Conservation (phyloP, 2,113 vertebrate genomes). For the Oryzias melastigma region DNA sequence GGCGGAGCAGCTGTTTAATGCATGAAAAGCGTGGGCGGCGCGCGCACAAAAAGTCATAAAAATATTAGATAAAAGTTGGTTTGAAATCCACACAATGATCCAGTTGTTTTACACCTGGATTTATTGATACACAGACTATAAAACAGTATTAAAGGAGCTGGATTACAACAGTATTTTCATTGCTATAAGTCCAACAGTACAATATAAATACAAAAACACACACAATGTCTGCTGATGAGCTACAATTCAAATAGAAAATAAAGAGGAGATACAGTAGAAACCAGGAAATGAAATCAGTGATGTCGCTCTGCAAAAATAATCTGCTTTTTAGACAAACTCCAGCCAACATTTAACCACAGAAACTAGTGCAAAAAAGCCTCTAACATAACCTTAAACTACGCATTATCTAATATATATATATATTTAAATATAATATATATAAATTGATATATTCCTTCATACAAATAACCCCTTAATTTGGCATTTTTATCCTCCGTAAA, state of each 20-base stretch:
- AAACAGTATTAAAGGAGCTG: constrained; percentile 87
- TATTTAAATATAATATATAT: constrained; percentile 62
- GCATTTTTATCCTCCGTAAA: constrained; percentile 79
- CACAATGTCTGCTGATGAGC: constrained; percentile 76
- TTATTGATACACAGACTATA: constrained; percentile 87
- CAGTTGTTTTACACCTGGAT: constrained; percentile 71
- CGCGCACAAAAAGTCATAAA: not conserved
- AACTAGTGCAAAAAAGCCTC: constrained; percentile 82
- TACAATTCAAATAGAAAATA: constrained; percentile 76
- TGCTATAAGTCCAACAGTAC: constrained; percentile 82
- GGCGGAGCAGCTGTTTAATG: constrained; percentile 36
- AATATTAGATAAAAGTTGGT: not conserved
- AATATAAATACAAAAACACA: constrained; percentile 83
- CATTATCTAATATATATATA: constrained; percentile 75
- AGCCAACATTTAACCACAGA: constrained; percentile 74
- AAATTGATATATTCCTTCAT: constrained; percentile 74
- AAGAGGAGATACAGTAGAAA: constrained; percentile 63
- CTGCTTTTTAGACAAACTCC: constrained; percentile 72
- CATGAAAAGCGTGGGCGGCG: constrained; percentile 14
- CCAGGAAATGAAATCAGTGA: constrained; percentile 68
- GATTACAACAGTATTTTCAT: constrained; percentile 80
- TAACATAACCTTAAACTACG: constrained; percentile 78
- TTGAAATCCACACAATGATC: not conserved
- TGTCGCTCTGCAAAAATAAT: constrained; percentile 79
- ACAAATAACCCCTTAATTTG: constrained; percentile 84